phyloP scores from a whole-genome alignment of 1,140 invertebrate genomes.

The Leptopilina clavipes region DNA sequence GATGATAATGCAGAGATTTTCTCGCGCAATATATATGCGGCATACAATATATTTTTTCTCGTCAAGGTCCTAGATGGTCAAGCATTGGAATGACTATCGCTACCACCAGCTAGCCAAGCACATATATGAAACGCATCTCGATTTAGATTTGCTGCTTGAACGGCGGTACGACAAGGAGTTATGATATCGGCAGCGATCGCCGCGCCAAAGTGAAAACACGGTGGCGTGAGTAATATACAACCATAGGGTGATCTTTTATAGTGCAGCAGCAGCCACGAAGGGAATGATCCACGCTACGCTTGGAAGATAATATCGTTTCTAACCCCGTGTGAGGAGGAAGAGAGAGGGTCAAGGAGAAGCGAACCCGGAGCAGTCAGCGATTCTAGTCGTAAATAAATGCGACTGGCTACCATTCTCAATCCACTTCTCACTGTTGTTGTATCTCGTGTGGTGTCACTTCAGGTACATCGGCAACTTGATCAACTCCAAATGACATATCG shows the following conservation, averaged over 20 bases:
- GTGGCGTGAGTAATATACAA: constrained; percentile 75
- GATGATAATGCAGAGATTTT: background rate
- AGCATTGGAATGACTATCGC: constrained; percentile 67
- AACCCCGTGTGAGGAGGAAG: constrained; percentile 56
- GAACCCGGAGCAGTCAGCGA: constrained; percentile 64
- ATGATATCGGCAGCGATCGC: constrained; percentile 74
- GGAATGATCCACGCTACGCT: constrained; percentile 70
- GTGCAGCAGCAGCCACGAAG: constrained; percentile 61
- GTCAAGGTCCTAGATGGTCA: constrained; percentile 49
- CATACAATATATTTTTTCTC: constrained; percentile 35
- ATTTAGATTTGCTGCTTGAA: constrained; percentile 67
- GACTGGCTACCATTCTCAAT: constrained; percentile 69
- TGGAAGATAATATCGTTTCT: constrained; percentile 67
- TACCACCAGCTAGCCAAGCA: constrained; percentile 38
- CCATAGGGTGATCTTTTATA: constrained; percentile 72
- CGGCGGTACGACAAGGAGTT: constrained; percentile 73
- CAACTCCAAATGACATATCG: constrained; percentile 56
- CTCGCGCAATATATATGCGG: too few species aligned
- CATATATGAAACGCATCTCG: constrained; percentile 51
- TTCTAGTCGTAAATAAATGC: constrained; percentile 70
- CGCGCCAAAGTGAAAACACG: constrained; percentile 74
- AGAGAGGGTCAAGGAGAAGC: constrained; percentile 66
- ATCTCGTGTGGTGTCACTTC: constrained; percentile 48
- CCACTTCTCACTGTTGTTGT: constrained; percentile 42
- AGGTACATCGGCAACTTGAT: constrained; percentile 48